Percentiles rank a stretch among this genome's conserved stretches.
Evolutionary conservation across 2,888 invertebrate species (phyloP).

Genomic region (Eurytoma adleriae): DNA sequence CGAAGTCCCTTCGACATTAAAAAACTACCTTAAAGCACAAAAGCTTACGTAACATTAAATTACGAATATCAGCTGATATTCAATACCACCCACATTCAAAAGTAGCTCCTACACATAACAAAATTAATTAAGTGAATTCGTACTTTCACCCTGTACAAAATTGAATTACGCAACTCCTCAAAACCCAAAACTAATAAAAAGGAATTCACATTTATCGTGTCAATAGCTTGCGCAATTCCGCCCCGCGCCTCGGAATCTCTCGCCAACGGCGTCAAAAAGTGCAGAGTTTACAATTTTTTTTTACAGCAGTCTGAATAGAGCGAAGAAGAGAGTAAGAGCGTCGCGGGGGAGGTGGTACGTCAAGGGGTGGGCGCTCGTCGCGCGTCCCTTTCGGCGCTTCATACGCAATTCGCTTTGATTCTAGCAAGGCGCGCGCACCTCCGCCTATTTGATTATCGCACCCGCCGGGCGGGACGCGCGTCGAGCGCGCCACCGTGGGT

Average conservation of each 20-base stretch:
- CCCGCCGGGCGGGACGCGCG: neutral
- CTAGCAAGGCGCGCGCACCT: neutral
- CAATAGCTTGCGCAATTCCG: too few species aligned
- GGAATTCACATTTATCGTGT: too few species aligned
- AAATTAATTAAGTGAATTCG: too few species aligned
- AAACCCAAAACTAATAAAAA: too few species aligned
- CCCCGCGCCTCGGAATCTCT: neutral
- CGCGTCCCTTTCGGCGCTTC: constrained; percentile 23
- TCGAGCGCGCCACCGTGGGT: neutral
- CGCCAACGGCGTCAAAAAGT: constrained; percentile 8
- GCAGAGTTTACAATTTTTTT: neutral
- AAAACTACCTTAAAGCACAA: too few species aligned
- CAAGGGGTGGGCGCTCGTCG: constrained; percentile 11
- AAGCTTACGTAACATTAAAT: too few species aligned
- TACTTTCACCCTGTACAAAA: too few species aligned
- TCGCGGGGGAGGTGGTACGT: neutral
- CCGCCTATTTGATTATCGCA: constrained; percentile 26
- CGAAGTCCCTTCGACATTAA: too few species aligned
- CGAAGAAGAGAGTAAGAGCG: constrained; percentile 53
- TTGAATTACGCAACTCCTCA: too few species aligned
- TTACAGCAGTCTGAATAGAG: constrained; percentile 15
- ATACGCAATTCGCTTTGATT: constrained; percentile 28
- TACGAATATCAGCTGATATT: too few species aligned
- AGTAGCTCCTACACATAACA: too few species aligned
- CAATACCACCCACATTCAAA: too few species aligned